Evolutionary conservation across 2,113 vertebrate species (phyloP).

Genomic region (Corythoichthys intestinalis): DNA sequence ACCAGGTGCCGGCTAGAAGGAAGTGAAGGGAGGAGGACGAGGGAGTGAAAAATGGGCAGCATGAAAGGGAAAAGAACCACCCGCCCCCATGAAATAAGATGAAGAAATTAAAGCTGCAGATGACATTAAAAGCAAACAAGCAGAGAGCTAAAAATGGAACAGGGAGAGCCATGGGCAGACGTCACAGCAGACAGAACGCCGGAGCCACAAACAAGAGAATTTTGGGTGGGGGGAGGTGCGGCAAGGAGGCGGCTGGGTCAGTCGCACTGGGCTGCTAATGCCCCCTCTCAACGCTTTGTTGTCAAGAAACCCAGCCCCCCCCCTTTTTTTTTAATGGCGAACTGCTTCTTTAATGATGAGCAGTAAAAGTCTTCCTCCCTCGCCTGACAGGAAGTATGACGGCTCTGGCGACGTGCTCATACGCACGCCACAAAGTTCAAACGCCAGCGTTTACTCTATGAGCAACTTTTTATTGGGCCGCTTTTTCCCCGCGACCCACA

Average conservation of each 20-base stretch:
- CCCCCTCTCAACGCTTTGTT: conserved; percentile 50
- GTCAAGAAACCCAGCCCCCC: conserved; percentile 45
- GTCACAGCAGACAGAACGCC: conserved; percentile 30
- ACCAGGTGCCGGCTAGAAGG: conserved; percentile 45
- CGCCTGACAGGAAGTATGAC: conserved; percentile 50
- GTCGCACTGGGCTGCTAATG: conserved; percentile 59
- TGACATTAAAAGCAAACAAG: conserved; percentile 11
- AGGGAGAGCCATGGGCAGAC: conserved; percentile 36
- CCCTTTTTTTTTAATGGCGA: conserved; percentile 55
- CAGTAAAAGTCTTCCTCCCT: conserved; percentile 56
- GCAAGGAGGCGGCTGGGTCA: conserved; percentile 28
- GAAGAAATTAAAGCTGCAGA: conserved; percentile 4
- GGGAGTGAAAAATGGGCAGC: conserved; percentile 17
- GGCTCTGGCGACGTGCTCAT: conserved; percentile 27
- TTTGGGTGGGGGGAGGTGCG: conserved; percentile 26
- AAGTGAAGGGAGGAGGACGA: conserved; percentile 14
- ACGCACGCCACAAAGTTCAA: conserved; percentile 30
- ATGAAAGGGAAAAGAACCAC: neutral
- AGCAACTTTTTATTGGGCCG: conserved; percentile 8
- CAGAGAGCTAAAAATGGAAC: conserved; percentile 24
- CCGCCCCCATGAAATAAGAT: neutral
- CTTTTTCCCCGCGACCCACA: conserved; percentile 37
- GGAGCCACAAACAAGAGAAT: conserved; percentile 35
- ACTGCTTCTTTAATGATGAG: conserved; percentile 59
- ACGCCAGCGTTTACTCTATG: conserved; percentile 22